phyloP scores from a whole-genome alignment of 1,140 invertebrate genomes.

The Heliconius hewitsoni region DNA sequence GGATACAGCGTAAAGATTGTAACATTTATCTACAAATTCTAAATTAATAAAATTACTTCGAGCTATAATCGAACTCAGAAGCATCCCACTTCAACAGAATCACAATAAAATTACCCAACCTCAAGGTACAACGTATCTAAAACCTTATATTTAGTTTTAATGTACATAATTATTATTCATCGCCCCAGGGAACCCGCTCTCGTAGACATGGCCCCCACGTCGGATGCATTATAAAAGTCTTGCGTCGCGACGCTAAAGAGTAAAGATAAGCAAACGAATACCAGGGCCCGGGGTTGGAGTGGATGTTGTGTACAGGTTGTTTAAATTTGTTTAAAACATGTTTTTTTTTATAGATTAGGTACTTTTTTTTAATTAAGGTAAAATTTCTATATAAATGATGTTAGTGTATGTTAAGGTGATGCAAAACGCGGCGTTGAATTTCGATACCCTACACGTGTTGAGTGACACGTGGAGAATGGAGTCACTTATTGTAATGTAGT shows the following conservation, averaged over 20 bases:
- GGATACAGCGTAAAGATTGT: too few relatives aligned
- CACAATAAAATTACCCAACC: background rate
- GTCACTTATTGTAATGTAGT: too few relatives aligned
- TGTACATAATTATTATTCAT: slow-evolving; percentile 10
- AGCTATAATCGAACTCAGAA: background rate
- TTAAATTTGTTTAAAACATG: background rate
- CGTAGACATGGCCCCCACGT: slow-evolving; percentile 32
- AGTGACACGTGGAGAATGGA: too few relatives aligned
- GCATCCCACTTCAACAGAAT: background rate
- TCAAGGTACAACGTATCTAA: slow-evolving; percentile 6
- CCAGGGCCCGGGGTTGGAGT: slow-evolving; percentile 24
- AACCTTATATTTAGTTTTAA: slow-evolving; percentile 13
- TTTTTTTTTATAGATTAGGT: background rate
- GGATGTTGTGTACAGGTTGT: slow-evolving; percentile 52
- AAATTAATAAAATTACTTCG: too few relatives aligned
- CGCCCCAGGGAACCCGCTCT: slow-evolving; percentile 1
- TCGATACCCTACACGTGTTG: too few relatives aligned
- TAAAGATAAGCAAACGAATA: slow-evolving; percentile 62
- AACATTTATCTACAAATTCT: too few relatives aligned
- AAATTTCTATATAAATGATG: too few relatives aligned
- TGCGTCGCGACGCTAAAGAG: slow-evolving; percentile 47
- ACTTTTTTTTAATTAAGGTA: background rate
- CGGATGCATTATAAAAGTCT: slow-evolving; percentile 53
- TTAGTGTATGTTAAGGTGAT: too few relatives aligned
- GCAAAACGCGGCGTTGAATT: too few relatives aligned